These are phyloP conservation scores for Liodrosophila aerea DNA, from an alignment of 2,888 invertebrate species.

Conservation along the genomic window DNA sequence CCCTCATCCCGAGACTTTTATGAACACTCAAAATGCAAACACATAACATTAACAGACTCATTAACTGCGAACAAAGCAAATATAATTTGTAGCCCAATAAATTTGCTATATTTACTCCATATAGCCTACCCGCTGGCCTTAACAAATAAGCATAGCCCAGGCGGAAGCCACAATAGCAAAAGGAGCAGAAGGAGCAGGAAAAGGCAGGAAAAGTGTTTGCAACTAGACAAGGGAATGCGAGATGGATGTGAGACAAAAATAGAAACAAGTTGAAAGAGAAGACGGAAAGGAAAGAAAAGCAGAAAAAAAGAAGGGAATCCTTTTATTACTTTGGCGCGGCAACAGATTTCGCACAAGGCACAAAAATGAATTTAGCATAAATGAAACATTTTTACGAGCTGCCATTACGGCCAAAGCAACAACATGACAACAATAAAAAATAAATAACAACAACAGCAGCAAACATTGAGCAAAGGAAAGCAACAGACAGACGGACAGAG, in stretches of 20 bases:
- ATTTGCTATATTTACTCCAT: slow-evolving; percentile 51
- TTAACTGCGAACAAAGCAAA: slow-evolving; percentile 73
- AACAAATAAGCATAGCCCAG: slow-evolving; percentile 39
- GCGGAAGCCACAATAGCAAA: slow-evolving; percentile 60
- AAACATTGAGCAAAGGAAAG: slow-evolving; percentile 22
- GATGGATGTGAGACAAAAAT: slow-evolving; percentile 16
- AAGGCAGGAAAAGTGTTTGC: slow-evolving; percentile 18
- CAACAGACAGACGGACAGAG: slow-evolving; percentile 46
- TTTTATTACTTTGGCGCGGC: slow-evolving; percentile 72
- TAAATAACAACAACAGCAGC: slow-evolving; percentile 39
- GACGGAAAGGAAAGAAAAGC: slow-evolving; percentile 39
- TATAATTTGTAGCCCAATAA: slow-evolving; percentile 75
- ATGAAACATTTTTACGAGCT: slow-evolving; percentile 78
- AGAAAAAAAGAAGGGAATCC: slow-evolving; percentile 44
- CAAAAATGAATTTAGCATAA: slow-evolving; percentile 76
- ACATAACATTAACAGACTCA: slow-evolving; percentile 75
- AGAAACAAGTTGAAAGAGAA: slow-evolving; percentile 18
- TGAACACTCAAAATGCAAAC: slow-evolving; percentile 71
- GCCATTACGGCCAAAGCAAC: slow-evolving; percentile 65
- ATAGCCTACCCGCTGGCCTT: slow-evolving; percentile 22
- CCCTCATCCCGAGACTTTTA: slow-evolving; percentile 42
- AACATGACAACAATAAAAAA: slow-evolving; percentile 60
- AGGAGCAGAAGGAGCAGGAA: slow-evolving; percentile 18
- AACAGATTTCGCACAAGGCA: slow-evolving; percentile 66
- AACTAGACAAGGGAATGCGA: slow-evolving; percentile 29